Evolutionary conservation across 2,113 vertebrate species (phyloP), one percentile per base, ranked within the genome.

Genomic region (Andinoacara biseriatus): DNA sequence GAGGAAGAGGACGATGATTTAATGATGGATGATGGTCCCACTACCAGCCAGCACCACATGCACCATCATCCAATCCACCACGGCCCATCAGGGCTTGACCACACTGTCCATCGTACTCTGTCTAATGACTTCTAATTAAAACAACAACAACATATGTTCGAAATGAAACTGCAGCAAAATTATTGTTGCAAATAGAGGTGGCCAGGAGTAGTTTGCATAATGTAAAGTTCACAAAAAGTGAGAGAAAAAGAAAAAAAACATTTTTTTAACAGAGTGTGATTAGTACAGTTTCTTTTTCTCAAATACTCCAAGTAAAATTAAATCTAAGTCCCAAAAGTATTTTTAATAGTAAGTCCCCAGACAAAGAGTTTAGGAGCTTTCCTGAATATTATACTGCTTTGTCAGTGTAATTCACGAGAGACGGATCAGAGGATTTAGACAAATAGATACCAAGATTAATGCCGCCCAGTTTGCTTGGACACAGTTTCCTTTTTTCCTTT

Each of bases 61-160:
- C 83, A 92, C 81, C 97, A 96, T 59, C 87, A 92, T 81, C 90
- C 90, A 40, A 67, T 89, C 11, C 90, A 89, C 80, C 96, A 96
- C 86, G 95, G 96, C 93, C 94, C 95, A 61, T 92, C 96, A 61
- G 95, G 96, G 58, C 94, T 97, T 75, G 97, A 98, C 81, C 97
- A 97, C 93, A 91, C 96, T 86, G 96, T 98, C 90, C 98, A 99
- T 95, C 97, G 96, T 91, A 97, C 97, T 95, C 95, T 98, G 95
- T 97, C 97, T 58, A 95, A 97, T 92, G 92, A 96, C 95, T 97
- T 97, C 92, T 98, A 89, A 96, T 95, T 94, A 49, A 69, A 29
- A 49, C 15, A 69, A 29, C 40, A 49, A 29, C 24, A 72, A 52
- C 2, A 49, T 52, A 31, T 46, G 65, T 72, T 15, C 8, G 5